phyloP scores from a whole-genome alignment of 2,888 invertebrate genomes.

The Yponomeuta malinellus region DNA sequence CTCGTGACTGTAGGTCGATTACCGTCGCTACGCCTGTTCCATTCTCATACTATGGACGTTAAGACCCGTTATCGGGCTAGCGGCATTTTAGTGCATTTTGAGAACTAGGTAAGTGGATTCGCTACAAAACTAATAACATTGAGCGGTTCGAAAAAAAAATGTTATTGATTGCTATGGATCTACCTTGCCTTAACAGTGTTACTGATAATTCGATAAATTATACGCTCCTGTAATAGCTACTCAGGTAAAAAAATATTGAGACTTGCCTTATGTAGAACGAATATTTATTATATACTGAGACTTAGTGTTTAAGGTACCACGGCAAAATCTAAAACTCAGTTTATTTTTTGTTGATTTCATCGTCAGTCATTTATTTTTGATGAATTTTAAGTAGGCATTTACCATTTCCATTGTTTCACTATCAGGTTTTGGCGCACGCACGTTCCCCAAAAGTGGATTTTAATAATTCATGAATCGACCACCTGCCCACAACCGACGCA shows the following conservation, averaged over 20 bases:
- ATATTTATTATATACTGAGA: too few species aligned
- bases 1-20: constrained; percentile 24
- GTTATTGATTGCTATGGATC: neutral
- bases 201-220: neutral
- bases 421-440: constrained; percentile 2
- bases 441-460: constrained; percentile 15
- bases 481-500: constrained; percentile 50
- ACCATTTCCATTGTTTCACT: constrained; percentile 5
- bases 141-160: neutral
- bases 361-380: too few species aligned
- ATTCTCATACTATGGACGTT: constrained; percentile 26
- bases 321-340: too few species aligned
- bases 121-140: neutral
- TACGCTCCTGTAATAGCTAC: neutral
- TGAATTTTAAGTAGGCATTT: neutral
- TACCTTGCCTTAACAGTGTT: neutral
- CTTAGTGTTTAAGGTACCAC: too few species aligned
- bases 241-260: too few species aligned
- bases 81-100: constrained; percentile 2
- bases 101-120: constrained; percentile 5
- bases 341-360: neutral
- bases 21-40: constrained; percentile 23
- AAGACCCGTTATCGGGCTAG: constrained; percentile 11
- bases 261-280: too few species aligned
- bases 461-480: constrained; percentile 48